Evolutionary conservation across 2,797 vertebrate genomes (phyloP).

Genomic region (Hemibagrus guttatus): DNA sequence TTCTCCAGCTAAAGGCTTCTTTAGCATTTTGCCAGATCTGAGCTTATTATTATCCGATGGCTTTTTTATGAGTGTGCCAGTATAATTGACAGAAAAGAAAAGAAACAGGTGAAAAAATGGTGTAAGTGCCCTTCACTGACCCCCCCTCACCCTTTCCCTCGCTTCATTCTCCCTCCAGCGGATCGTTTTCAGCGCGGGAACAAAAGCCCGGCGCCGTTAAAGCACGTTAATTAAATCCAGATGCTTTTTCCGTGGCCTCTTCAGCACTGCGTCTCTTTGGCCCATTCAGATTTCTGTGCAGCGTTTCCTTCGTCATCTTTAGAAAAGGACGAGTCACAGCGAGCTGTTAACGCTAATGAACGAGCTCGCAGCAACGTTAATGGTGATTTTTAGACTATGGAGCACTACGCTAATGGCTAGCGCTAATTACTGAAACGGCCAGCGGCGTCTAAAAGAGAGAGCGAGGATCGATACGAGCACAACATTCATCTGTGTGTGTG

Average conservation of each 20-base stretch:
- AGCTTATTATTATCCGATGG: slow-evolving; percentile 60
- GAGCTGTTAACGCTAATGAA: slow-evolving; percentile 72
- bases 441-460: slow-evolving; percentile 73
- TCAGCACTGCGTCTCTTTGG: slow-evolving; percentile 72
- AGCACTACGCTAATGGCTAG: slow-evolving; percentile 79
- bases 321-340: slow-evolving; percentile 74
- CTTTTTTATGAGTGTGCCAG: slow-evolving; percentile 57
- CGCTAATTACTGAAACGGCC: slow-evolving; percentile 80
- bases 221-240: slow-evolving; percentile 80
- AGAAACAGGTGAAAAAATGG: slow-evolving; percentile 46
- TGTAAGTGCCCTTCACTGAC: slow-evolving; percentile 70
- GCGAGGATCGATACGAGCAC: slow-evolving; percentile 75
- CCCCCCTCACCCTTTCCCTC: slow-evolving; percentile 69
- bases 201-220: slow-evolving; percentile 73
- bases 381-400: slow-evolving; percentile 76
- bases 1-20: slow-evolving; percentile 10
- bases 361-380: slow-evolving; percentile 78
- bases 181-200: slow-evolving; percentile 75
- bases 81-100: slow-evolving; percentile 41
- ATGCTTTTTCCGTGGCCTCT: slow-evolving; percentile 80
- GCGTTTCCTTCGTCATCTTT: slow-evolving; percentile 73
- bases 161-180: slow-evolving; percentile 70
- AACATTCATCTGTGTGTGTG: slow-evolving; percentile 8
- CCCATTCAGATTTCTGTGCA: slow-evolving; percentile 70
- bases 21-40: slow-evolving; percentile 66